These are phyloP conservation scores for Dicentrarchus labrax DNA, from an alignment of 2,113 vertebrate genomes.

Conservation along the genomic window DNA sequence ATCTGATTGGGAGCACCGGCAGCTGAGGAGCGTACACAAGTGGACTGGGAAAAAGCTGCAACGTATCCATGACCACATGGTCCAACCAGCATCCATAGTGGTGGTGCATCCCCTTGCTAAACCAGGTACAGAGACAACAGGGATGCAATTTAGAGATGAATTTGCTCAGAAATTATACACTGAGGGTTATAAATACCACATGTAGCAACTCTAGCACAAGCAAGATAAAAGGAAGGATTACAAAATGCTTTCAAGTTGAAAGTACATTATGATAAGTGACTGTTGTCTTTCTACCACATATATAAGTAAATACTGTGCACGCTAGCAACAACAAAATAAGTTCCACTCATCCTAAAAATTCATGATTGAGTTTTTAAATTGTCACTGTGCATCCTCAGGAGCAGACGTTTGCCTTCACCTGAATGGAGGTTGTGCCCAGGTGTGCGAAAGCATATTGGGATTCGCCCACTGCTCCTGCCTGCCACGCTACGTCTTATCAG, in stretches of 20 bases:
- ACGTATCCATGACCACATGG: constrained; percentile 86
- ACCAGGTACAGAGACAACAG: constrained; percentile 86
- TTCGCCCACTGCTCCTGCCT: constrained; percentile 83
- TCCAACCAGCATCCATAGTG: constrained; percentile 90
- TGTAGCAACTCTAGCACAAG: neutral
- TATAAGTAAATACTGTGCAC: neutral
- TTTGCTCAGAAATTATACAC: neutral
- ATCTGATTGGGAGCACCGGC: constrained; percentile 87
- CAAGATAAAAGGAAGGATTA: neutral
- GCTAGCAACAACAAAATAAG: neutral
- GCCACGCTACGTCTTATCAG: constrained; percentile 76
- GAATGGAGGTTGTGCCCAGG: constrained; percentile 90
- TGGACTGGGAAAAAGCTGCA: constrained; percentile 86
- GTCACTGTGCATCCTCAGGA: constrained; percentile 72
- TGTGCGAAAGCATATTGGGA: constrained; percentile 88
- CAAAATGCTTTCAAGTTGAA: neutral
- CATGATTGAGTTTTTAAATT: neutral
- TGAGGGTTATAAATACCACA: neutral
- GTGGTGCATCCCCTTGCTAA: constrained; percentile 93
- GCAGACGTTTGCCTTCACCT: constrained; percentile 85
- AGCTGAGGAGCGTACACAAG: constrained; percentile 89
- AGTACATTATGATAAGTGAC: neutral
- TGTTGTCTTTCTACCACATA: neutral
- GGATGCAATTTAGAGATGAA: neutral
- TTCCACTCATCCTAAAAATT: neutral